Evolutionary conservation across 2,113 vertebrate species (phyloP).

Genomic region (Xenopus borealis): DNA sequence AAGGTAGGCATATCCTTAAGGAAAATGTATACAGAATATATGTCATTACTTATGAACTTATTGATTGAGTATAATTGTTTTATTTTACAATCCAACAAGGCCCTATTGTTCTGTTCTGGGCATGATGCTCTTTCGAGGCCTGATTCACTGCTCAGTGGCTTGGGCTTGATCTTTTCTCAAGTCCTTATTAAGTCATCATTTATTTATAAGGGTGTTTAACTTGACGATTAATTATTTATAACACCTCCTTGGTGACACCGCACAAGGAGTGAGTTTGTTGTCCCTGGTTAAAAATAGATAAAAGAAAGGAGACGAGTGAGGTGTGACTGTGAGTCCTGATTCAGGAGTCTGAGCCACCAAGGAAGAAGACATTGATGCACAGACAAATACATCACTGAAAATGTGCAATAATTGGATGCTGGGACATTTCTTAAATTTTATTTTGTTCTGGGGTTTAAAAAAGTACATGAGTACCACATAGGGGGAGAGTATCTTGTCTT

Average conservation of each 20-base stretch:
- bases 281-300: background rate
- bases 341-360: too few relatives aligned
- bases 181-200: conserved; percentile 48
- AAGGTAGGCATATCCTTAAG: background rate
- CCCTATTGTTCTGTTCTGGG: background rate
- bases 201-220: conserved; percentile 56
- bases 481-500: too few relatives aligned
- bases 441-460: too few relatives aligned
- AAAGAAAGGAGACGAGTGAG: background rate
- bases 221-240: conserved; percentile 49
- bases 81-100: background rate
- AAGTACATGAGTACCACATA: too few relatives aligned
- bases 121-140: background rate
- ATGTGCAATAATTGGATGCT: too few relatives aligned
- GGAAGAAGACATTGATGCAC: too few relatives aligned
- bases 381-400: too few relatives aligned
- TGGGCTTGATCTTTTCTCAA: conserved; percentile 33
- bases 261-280: background rate
- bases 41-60: too few relatives aligned
- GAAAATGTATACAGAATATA: background rate
- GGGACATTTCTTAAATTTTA: too few relatives aligned
- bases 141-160: conserved; percentile 1
- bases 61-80: background rate
- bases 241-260: conserved; percentile 8
- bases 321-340: background rate